phyloP scores from a whole-genome alignment of 2,888 invertebrate genomes.

The Drosophila formosana region DNA sequence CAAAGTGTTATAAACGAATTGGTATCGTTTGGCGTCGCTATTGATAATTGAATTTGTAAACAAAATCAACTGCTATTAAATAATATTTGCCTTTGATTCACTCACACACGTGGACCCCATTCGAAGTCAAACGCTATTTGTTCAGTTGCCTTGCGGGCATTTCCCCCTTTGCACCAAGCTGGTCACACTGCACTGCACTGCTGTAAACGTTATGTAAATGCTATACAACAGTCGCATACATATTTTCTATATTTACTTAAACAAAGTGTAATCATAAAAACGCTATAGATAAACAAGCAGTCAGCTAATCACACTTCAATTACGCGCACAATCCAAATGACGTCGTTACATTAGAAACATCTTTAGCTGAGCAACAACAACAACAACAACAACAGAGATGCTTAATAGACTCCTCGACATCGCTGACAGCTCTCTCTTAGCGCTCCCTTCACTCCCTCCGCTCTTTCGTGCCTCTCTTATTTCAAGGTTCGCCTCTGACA shows the following conservation, averaged over 20 bases:
- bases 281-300: neutral
- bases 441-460: neutral
- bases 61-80: slow-evolving; percentile 48
- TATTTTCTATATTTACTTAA: too few species aligned
- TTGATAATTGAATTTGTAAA: slow-evolving; percentile 57
- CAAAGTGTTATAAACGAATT: slow-evolving; percentile 28
- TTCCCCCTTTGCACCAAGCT: too few species aligned
- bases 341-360: slow-evolving; percentile 33
- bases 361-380: slow-evolving; percentile 14
- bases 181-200: too few species aligned
- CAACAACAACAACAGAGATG: neutral
- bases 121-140: neutral
- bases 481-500: slow-evolving; percentile 27
- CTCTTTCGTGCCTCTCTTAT: neutral
- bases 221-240: too few species aligned
- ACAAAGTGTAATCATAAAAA: neutral
- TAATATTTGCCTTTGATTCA: slow-evolving; percentile 57
- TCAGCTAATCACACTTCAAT: slow-evolving; percentile 27
- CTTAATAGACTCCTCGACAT: slow-evolving; percentile 45
- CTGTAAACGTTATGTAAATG: too few species aligned
- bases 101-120: slow-evolving; percentile 13
- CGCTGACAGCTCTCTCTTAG: slow-evolving; percentile 28
- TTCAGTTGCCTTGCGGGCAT: neutral
- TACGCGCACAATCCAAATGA: slow-evolving; percentile 20
- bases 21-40: slow-evolving; percentile 9